Percentiles rank a stretch among this genome's conserved stretches.
Conservation (phyloP, 2,888 invertebrate species). For the Torymus tubicola region DNA sequence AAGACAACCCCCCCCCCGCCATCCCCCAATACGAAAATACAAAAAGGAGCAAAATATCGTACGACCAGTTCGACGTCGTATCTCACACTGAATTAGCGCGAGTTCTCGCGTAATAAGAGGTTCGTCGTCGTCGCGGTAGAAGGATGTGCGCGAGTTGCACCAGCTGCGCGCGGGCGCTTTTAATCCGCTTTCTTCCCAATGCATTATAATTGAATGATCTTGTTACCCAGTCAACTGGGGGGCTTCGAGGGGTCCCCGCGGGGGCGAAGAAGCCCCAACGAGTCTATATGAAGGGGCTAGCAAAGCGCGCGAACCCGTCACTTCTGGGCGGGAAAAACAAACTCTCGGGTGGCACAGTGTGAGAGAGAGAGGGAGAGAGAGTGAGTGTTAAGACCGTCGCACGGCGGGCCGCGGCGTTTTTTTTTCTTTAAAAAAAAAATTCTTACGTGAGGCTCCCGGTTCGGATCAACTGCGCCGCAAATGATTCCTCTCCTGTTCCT, state of each 20-base stretch:
- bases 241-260: slow-evolving; percentile 50
- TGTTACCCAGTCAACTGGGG: slow-evolving; percentile 28
- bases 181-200: slow-evolving; percentile 39
- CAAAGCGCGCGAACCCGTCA: slow-evolving; percentile 65
- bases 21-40: too few relatives aligned
- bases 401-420: background rate
- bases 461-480: slow-evolving; percentile 60
- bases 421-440: background rate
- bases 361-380: too few relatives aligned
- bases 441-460: background rate
- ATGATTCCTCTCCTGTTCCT: slow-evolving; percentile 77
- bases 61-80: background rate
- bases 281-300: slow-evolving; percentile 70
- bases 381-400: too few relatives aligned
- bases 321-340: slow-evolving; percentile 74
- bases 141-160: slow-evolving; percentile 25
- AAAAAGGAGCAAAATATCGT: background rate
- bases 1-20: too few relatives aligned
- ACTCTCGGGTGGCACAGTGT: slow-evolving; percentile 29
- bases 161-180: background rate
- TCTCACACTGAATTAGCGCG: slow-evolving; percentile 17
- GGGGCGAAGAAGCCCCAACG: slow-evolving; percentile 69
- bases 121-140: background rate
- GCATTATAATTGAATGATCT: slow-evolving; percentile 56
- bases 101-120: background rate